Evolutionary conservation across 2,888 invertebrate genomes (phyloP).

Genomic region (Hypsopygia costalis): DNA sequence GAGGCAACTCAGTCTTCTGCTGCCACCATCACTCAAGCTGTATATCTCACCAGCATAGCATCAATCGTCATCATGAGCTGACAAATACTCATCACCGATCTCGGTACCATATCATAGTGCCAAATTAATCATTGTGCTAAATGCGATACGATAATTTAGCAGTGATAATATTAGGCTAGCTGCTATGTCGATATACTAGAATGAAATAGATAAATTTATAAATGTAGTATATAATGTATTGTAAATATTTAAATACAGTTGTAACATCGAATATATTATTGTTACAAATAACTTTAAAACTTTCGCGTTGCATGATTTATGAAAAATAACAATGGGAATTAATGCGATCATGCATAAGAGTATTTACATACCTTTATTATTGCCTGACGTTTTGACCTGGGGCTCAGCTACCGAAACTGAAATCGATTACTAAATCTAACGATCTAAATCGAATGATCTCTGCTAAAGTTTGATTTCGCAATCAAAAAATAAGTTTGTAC

Average conservation of each 20-base stretch:
- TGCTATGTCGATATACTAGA: slow-evolving; percentile 4
- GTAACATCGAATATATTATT: slow-evolving; percentile 25
- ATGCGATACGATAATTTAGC: slow-evolving; percentile 29
- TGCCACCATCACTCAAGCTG: slow-evolving; percentile 31
- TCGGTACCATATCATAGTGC: slow-evolving; percentile 45
- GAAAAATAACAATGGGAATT: no score
- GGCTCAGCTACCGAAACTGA: no score
- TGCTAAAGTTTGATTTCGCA: no score
- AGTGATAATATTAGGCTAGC: slow-evolving; percentile 24
- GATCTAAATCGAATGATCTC: no score
- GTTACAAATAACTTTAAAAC: no score
- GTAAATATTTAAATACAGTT: slow-evolving; percentile 17
- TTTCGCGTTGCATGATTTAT: no score
- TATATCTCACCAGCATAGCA: slow-evolving; percentile 35
- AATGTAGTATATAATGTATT: neutral
- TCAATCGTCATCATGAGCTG: slow-evolving; percentile 52
- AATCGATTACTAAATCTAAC: no score
- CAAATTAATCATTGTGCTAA: slow-evolving; percentile 44
- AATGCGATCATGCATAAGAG: no score
- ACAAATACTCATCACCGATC: slow-evolving; percentile 29
- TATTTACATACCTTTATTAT: no score
- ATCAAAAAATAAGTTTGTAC: no score
- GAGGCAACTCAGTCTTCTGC: slow-evolving; percentile 68
- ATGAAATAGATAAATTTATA: slow-evolving; percentile 2
- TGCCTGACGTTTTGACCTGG: no score